Conservation (phyloP, 1,140 invertebrate genomes). For the Rhopalosiphum maidis region DNA sequence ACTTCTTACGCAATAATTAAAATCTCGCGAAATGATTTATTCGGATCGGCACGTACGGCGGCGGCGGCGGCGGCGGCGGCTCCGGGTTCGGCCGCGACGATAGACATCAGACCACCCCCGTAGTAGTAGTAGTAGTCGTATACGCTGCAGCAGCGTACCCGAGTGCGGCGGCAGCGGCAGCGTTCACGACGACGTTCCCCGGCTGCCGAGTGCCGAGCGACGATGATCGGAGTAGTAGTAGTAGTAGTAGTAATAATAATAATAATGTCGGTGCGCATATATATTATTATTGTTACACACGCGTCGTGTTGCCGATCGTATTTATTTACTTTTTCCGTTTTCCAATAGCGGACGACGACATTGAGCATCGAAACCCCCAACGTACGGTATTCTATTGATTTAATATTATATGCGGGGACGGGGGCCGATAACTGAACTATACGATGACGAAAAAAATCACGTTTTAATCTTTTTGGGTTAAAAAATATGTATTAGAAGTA, state of each 20-base stretch:
- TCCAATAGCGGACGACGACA: too few species aligned
- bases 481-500: too few species aligned
- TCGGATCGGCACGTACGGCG: constrained; percentile 46
- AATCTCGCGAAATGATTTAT: constrained; percentile 57
- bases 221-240: too few species aligned
- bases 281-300: background rate
- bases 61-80: background rate
- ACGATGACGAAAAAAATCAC: too few species aligned
- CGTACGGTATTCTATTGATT: background rate
- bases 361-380: background rate
- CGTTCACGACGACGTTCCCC: background rate
- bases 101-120: constrained; percentile 41
- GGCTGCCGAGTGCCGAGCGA: too few species aligned
- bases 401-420: background rate
- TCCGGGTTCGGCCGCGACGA: background rate
- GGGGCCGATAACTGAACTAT: too few species aligned
- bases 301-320: background rate
- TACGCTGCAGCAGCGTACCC: background rate
- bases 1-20: constrained; percentile 54
- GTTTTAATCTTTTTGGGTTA: too few species aligned
- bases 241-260: too few species aligned
- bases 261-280: too few species aligned
- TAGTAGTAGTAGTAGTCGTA: background rate
- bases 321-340: too few species aligned
- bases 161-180: background rate